Conservation (phyloP, 2,797 vertebrate genomes). For the Molossus molossus region DNA sequence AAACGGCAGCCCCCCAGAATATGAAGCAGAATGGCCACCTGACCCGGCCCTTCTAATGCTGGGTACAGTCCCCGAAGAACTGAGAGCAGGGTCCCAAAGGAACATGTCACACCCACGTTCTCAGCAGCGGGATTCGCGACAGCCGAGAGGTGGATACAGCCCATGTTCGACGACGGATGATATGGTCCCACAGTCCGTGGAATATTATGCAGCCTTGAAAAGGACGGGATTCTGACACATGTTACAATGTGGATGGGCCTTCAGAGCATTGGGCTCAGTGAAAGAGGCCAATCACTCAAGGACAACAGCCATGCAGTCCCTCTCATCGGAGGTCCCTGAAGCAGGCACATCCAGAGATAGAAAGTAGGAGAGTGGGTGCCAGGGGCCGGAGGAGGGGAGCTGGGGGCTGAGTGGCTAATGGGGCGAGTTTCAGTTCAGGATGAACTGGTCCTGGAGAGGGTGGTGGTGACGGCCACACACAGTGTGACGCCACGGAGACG, state of each 20-base stretch:
- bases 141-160: too few relatives aligned
- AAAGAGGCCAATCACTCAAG: neutral
- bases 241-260: neutral
- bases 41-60: neutral
- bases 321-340: neutral
- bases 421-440: neutral
- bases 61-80: neutral
- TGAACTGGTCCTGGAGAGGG: neutral
- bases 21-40: too few relatives aligned
- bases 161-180: neutral
- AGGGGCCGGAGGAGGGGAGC: neutral
- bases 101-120: neutral
- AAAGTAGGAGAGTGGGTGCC: neutral
- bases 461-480: fast-evolving
- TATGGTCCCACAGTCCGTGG: too few relatives aligned
- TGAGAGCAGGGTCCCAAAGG: neutral
- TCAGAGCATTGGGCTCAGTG: neutral
- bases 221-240: neutral
- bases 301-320: neutral
- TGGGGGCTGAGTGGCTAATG: neutral
- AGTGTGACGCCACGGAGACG: fast-evolving
- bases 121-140: too few relatives aligned
- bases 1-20: neutral
- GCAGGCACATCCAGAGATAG: neutral
- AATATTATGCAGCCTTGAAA: neutral